phyloP scores from a whole-genome alignment of 1,140 invertebrate species.

The Macrostomum lignano region DNA sequence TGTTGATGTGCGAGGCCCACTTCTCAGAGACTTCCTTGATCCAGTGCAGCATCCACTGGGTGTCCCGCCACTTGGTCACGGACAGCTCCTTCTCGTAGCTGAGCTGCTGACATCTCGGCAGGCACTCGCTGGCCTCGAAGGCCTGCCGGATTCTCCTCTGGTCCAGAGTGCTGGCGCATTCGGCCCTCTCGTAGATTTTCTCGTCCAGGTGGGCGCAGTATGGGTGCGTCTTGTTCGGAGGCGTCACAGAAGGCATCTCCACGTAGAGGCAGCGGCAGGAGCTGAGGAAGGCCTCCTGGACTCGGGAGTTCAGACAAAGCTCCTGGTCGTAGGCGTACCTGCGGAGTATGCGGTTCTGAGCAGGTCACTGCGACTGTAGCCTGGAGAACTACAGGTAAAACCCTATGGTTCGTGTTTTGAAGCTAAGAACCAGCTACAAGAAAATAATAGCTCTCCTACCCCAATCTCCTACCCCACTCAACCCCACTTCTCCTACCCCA shows the following conservation, averaged over 20 bases:
- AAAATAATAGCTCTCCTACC: no score
- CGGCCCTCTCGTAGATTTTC: not conserved
- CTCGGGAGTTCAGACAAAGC: not conserved
- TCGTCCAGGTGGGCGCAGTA: conserved; percentile 3
- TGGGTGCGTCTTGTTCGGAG: not conserved
- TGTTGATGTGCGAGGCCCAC: no score
- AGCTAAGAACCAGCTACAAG: no score
- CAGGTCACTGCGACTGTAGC: no score
- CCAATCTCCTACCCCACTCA: no score
- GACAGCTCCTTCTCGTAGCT: conserved; percentile 1
- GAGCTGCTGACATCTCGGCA: not conserved
- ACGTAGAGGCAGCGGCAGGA: conserved; percentile 3
- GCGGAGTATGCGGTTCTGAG: no score
- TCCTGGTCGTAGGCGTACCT: conserved; percentile 6
- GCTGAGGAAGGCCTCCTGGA: not conserved
- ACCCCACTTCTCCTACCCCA: no score
- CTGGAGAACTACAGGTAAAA: no score
- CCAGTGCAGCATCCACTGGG: conserved; percentile 2
- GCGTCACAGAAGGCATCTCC: not conserved
- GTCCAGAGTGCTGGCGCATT: not conserved
- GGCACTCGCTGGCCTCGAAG: not conserved
- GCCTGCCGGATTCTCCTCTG: no score
- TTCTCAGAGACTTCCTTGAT: no score
- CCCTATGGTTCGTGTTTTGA: no score
- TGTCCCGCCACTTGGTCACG: conserved; percentile 3